phyloP scores from a whole-genome alignment of 2,113 vertebrate genomes.

The Sciurus niger region DNA sequence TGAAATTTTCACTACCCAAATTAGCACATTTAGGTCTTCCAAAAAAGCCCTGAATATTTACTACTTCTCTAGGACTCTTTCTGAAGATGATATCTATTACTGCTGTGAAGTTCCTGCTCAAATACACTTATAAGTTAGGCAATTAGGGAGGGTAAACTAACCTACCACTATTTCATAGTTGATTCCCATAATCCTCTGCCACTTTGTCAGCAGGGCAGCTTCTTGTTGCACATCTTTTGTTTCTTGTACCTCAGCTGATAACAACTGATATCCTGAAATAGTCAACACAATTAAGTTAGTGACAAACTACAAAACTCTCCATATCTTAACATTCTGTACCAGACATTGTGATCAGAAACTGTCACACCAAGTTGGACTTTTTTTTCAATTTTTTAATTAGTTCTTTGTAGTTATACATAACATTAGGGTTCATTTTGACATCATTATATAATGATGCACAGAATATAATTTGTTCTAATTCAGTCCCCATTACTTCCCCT shows the following conservation, averaged over 20 bases:
- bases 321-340: neutral
- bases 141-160: constrained; percentile 55
- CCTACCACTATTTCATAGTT: constrained; percentile 96
- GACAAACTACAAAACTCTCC: neutral
- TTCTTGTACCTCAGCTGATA: constrained; percentile 84
- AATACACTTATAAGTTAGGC: neutral
- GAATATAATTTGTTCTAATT: too few species aligned
- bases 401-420: too few species aligned
- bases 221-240: constrained; percentile 79
- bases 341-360: neutral
- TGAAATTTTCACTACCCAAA: neutral
- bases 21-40: neutral
- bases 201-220: constrained; percentile 88
- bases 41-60: neutral
- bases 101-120: neutral
- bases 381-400: too few species aligned
- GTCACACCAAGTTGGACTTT: neutral
- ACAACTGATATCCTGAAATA: constrained; percentile 66
- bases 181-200: constrained; percentile 93
- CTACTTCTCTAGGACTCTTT: neutral
- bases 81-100: neutral
- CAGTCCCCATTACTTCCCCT: too few species aligned
- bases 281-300: neutral
- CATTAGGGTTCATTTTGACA: too few species aligned
- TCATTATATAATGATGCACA: too few species aligned